phyloP scores from a whole-genome alignment of 2,888 invertebrate genomes.

The Thysanoteuthis rhombus region DNA sequence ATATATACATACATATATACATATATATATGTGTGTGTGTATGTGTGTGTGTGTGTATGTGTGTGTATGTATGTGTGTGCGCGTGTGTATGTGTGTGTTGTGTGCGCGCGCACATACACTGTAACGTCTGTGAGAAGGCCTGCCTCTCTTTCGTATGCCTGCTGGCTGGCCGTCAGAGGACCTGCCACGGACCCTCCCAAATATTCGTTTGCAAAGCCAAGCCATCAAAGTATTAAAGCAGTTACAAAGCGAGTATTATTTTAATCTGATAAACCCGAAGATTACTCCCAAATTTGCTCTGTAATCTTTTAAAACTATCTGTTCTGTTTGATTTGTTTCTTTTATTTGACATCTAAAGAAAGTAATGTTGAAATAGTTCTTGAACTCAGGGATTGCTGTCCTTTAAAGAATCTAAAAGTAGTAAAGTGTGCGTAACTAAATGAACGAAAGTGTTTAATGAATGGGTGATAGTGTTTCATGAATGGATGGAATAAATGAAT shows the following conservation, averaged over 20 bases:
- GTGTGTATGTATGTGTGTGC: no score
- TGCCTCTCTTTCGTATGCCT: no score
- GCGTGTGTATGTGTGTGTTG: no score
- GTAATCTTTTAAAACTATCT: neutral
- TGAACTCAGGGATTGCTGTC: neutral
- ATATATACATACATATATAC: no score
- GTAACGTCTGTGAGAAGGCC: no score
- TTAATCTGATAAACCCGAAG: neutral
- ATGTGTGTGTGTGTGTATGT: no score
- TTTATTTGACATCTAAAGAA: neutral
- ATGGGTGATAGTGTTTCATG: conserved; percentile 12
- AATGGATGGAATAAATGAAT: conserved; percentile 1
- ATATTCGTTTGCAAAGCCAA: no score
- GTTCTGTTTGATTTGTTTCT: neutral
- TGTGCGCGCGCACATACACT: no score
- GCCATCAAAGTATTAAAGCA: no score
- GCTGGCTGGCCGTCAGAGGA: no score
- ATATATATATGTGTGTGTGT: no score
- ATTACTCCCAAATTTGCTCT: neutral
- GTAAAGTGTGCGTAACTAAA: conserved; percentile 12
- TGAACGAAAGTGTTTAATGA: conserved; percentile 12
- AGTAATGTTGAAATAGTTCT: neutral
- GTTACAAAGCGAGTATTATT: neutral
- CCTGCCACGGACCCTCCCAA: no score
- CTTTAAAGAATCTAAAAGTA: neutral